Evolutionary conservation across 1,140 invertebrate species (phyloP), one percentile per base, ranked within the genome.

Genomic region (Lithobius niger): DNA sequence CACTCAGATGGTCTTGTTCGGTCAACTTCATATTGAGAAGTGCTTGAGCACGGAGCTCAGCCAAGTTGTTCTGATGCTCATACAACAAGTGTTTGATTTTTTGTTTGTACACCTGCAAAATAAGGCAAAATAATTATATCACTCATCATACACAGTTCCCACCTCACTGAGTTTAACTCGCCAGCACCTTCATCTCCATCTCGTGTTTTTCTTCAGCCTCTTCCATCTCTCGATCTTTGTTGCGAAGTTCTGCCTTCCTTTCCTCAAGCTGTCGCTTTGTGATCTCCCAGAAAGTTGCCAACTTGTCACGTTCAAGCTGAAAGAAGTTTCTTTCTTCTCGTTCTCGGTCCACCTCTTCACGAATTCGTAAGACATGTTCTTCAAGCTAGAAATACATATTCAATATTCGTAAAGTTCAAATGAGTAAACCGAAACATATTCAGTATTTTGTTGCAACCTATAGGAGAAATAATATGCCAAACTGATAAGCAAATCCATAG

Each of bases 281-380:
- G 45, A 91, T 87, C 69, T 96, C 90, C 91, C 91, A 96, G 71
- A 94, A 94, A 26, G 86, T 89, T 58, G 88, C 79, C 16, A 96
- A 79, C 72, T 94, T 94, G 67, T 97, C 92, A 61, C 92, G 76
- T 71, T 97, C 93, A 50, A 96, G 68, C 73, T 96, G 92, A 63
- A 96, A 95, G 66, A 86, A 95, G 69, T 96, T 96, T 60, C 92
- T 74, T 69, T 97, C 91, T 71, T 96, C 91, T 61, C 91, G 76
- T 71, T 96, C 92, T 44, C 88, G 79, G 65, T 96, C 91, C 66
- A 95, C 75, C 73, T 96, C 90, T 57, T 92, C 87, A 64, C 88
- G 81, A n/a, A 96, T 80, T 63, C 82, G 79, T 25, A 84, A 73
- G 6, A 88, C 82, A 66, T 94, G 93, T 54, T 84, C 80, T 70